phyloP scores from a whole-genome alignment of 2,113 vertebrate genomes.

The Bufo gargarizans region DNA sequence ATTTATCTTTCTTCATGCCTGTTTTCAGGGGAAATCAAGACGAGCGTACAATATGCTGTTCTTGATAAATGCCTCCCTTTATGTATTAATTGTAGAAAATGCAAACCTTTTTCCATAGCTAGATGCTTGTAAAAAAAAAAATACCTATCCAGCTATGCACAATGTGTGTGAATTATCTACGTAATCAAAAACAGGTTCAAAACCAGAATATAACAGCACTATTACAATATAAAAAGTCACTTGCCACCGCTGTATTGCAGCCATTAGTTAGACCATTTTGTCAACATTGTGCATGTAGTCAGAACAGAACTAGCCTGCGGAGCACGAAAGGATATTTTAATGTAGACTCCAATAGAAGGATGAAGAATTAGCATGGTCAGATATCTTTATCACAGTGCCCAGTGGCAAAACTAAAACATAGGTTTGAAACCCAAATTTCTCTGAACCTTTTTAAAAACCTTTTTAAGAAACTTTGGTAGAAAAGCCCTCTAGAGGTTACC shows the following conservation, averaged over 20 bases:
- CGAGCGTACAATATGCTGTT: no score
- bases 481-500: slow-evolving; percentile 85
- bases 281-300: slow-evolving; percentile 30
- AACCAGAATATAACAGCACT: background rate
- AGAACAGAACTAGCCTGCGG: slow-evolving; percentile 40
- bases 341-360: slow-evolving; percentile 76
- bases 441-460: slow-evolving; percentile 69
- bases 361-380: slow-evolving; percentile 82
- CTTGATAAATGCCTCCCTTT: no score
- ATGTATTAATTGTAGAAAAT: no score
- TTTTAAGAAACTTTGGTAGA: slow-evolving; percentile 63
- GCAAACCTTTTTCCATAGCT: background rate
- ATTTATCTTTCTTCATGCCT: no score
- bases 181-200: background rate
- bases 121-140: background rate
- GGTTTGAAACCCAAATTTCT: slow-evolving; percentile 73
- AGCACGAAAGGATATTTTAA: slow-evolving; percentile 67
- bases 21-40: no score
- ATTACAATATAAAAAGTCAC: background rate
- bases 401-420: slow-evolving; percentile 80
- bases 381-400: slow-evolving; percentile 77
- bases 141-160: background rate
- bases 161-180: background rate
- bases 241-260: background rate
- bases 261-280: slow-evolving; percentile 19